Percentiles rank a stretch among this genome's conserved stretches.
These are phyloP conservation scores for Augochlorella aurata DNA, from an alignment of 2,888 invertebrate genomes.

Conservation along the genomic window DNA sequence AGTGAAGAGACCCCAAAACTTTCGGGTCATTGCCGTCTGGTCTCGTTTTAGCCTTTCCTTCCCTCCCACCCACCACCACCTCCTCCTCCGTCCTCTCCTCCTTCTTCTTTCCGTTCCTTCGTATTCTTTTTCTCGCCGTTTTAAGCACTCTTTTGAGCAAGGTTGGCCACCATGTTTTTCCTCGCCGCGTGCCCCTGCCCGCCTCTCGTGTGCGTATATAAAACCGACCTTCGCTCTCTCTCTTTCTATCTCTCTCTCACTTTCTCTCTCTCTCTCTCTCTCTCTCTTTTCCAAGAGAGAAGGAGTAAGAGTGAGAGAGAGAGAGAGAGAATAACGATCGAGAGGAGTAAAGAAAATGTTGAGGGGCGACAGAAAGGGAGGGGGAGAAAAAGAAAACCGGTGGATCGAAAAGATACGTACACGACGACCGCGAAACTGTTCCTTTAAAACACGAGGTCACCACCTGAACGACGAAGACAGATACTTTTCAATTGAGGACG, in stretches of 20 bases:
- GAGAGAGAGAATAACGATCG: constrained; percentile 1
- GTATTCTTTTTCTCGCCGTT: constrained; percentile 59
- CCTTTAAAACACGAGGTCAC: constrained; percentile 45
- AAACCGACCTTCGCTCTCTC: constrained; percentile 62
- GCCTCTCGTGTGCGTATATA: constrained; percentile 62
- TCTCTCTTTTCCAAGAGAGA: background rate
- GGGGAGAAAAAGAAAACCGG: constrained; percentile 26
- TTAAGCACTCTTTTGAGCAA: constrained; percentile 66
- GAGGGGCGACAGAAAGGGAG: constrained; percentile 22
- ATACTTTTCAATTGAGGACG: constrained; percentile 62
- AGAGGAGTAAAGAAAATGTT: constrained; percentile 46
- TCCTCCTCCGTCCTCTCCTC: constrained; percentile 36
- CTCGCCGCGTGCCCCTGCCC: constrained; percentile 61
- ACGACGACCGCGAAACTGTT: constrained; percentile 54
- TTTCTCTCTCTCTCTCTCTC: constrained; percentile 51
- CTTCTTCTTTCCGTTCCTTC: constrained; percentile 51
- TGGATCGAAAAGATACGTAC: constrained; percentile 20
- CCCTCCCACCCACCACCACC: constrained; percentile 48
- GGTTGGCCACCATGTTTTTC: constrained; percentile 70
- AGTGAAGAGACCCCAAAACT: constrained; percentile 72
- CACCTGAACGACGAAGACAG: constrained; percentile 38
- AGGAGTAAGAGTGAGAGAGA: background rate
- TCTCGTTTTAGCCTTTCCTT: constrained; percentile 71
- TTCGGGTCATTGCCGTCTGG: constrained; percentile 77
- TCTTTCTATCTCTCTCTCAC: constrained; percentile 27